Evolutionary conservation across 1,140 invertebrate genomes (phyloP), one percentile per base, ranked within the genome.

Genomic region (Dendrolimus kikuchii): DNA sequence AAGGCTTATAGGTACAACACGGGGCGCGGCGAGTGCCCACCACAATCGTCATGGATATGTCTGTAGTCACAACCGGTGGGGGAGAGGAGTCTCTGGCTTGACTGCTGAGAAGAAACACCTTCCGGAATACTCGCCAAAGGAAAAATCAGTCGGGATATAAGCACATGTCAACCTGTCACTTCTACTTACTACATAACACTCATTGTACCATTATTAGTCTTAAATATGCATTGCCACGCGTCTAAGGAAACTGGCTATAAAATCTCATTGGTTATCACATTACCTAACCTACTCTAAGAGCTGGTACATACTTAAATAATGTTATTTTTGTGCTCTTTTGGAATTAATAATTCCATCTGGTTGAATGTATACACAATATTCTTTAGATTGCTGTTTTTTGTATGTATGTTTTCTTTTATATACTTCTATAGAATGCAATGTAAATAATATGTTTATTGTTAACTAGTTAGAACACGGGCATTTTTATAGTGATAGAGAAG

Each of bases 251-350:
- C 67, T 70, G 71, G 68, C 72, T 75, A 70, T 72, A 63, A 71
- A 83, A 81, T 86, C 80, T 86, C 81, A 81, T 76, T 74, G 72
- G 68, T 77, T 86, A 83, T 86, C 80, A 86, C 80, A 82, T 76
- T 77, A 73, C 80, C 71, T 82, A 82, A 74, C 68, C 77, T 81
- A 85, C 53, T 71, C 70, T 73, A 81, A 80, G 77, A 81, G 81
- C 77, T 80, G 77, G 64, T 75, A 71, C 66, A 71, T 71, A 69
- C 63, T 71, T 71, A 73, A 68, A 74, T 64, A 64, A 75, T 74
- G 64, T 74, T 71, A 72, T 70, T 75, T 68, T 83, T 80, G 77
- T 81, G 78, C 77, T 79, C 68, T 67, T 69, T 48, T 23, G 23
- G 23, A 23, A 60, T 52, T 43, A 48, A 45, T 54, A 46, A 66